phyloP scores from a whole-genome alignment of 1,140 invertebrate genomes.

The Spodoptera frugiperda region DNA sequence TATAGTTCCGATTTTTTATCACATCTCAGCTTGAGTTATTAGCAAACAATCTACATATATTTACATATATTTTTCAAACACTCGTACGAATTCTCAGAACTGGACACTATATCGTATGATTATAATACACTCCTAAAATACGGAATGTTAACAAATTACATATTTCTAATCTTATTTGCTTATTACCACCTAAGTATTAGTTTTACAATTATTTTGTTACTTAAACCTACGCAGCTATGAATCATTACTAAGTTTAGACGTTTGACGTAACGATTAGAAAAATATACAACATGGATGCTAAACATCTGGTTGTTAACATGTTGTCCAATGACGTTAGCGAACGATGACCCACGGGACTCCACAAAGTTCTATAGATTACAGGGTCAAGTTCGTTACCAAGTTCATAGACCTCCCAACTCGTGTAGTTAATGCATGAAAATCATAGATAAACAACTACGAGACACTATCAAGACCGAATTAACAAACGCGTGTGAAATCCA shows the following conservation, averaged over 20 bases:
- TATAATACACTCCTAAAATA: conserved; percentile 28
- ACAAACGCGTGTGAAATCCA: conserved; percentile 26
- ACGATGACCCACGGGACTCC: conserved; percentile 7
- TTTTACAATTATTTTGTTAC: background rate
- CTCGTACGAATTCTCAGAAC: conserved; percentile 25
- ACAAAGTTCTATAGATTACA: background rate
- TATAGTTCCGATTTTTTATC: conserved; percentile 10
- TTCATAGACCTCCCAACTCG: conserved; percentile 3
- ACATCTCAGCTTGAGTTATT: conserved; percentile 27
- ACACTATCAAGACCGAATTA: conserved; percentile 41
- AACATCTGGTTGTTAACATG: conserved; percentile 16
- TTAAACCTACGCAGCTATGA: background rate
- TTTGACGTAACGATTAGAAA: conserved; percentile 19
- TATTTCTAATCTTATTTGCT: conserved; percentile 28
- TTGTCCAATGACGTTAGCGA: conserved; percentile 11
- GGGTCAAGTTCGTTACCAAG: background rate
- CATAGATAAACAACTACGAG: conserved; percentile 32
- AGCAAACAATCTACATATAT: conserved; percentile 42
- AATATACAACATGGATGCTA: conserved; percentile 34
- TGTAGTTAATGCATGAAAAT: conserved; percentile 1
- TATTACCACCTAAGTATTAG: conserved; percentile 10
- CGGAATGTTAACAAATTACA: conserved; percentile 26
- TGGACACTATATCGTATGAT: background rate
- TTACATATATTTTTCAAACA: conserved; percentile 26
- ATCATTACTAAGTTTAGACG: conserved; percentile 21